Evolutionary conservation across 2,797 vertebrate genomes (phyloP).

Genomic region (Chiroxiphia lanceolata): DNA sequence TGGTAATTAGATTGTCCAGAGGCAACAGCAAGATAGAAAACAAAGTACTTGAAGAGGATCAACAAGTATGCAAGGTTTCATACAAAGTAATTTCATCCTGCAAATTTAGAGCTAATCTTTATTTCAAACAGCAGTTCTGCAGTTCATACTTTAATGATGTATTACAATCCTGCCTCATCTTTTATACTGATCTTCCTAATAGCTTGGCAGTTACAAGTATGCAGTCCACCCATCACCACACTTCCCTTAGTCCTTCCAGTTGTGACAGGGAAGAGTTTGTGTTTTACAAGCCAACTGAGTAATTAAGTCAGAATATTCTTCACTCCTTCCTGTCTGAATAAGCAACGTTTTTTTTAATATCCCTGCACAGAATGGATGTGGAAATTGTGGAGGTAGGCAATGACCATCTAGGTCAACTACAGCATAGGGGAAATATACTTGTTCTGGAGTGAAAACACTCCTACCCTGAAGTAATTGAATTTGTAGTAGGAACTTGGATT

Average conservation of each 20-base stretch:
- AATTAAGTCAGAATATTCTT: neutral
- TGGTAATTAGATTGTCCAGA: neutral
- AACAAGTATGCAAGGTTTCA: neutral
- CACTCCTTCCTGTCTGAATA: neutral
- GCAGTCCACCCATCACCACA: neutral
- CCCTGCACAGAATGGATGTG: neutral
- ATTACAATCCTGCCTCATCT: neutral
- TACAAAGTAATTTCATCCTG: neutral
- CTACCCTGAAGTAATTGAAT: neutral
- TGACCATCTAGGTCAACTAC: neutral
- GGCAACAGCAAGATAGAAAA: neutral
- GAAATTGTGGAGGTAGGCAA: neutral
- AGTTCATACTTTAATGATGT: neutral
- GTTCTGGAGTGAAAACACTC: neutral
- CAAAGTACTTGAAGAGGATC: neutral
- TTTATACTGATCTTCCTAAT: neutral
- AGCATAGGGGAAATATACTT: neutral
- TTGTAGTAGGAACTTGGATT: neutral
- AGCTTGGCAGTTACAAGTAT: neutral
- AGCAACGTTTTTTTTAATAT: neutral
- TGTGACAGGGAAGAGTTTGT: neutral
- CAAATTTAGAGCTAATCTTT: neutral
- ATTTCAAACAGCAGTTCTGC: neutral
- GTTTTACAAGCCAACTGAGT: neutral
- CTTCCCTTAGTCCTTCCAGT: neutral